phyloP scores from a whole-genome alignment of 2,113 vertebrate species.

The Emydocephalus ijimae region DNA sequence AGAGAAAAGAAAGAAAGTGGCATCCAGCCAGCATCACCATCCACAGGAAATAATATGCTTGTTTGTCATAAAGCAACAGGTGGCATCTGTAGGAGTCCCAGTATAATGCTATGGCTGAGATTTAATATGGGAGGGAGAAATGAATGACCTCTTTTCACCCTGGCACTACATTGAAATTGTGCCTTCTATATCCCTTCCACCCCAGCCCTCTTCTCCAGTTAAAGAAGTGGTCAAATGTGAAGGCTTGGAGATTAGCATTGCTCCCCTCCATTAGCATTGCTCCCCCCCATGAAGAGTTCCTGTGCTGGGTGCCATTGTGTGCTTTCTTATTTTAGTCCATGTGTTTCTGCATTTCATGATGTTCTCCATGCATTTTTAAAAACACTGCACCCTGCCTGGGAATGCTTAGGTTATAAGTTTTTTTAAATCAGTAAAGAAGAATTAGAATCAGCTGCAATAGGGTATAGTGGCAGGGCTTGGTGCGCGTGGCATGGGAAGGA shows the following conservation, averaged over 20 bases:
- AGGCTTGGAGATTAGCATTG: not conserved
- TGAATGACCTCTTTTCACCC: slow-evolving; percentile 13
- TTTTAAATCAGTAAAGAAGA: not conserved
- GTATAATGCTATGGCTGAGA: not conserved
- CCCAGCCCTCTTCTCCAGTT: not conserved
- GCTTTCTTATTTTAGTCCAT: not conserved
- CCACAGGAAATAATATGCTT: slow-evolving; percentile 5
- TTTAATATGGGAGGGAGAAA: slow-evolving; percentile 4
- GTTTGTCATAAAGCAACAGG: slow-evolving; percentile 18
- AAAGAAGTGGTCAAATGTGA: not conserved
- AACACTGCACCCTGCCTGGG: not conserved
- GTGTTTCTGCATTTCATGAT: not conserved
- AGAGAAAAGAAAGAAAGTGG: not conserved
- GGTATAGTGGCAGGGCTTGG: not conserved
- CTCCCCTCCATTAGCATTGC: not conserved
- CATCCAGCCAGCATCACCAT: not conserved
- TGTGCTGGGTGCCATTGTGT: not conserved
- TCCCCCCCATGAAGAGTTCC: not conserved
- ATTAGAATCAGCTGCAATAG: not conserved
- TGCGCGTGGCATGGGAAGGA: too few relatives aligned
- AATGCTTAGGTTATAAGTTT: not conserved
- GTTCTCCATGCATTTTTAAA: not conserved
- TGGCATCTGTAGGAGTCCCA: slow-evolving; percentile 3
- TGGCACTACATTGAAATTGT: not conserved
- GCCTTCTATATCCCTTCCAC: not conserved